phyloP scores from a whole-genome alignment of 2,113 vertebrate species.

The Scomber japonicus region DNA sequence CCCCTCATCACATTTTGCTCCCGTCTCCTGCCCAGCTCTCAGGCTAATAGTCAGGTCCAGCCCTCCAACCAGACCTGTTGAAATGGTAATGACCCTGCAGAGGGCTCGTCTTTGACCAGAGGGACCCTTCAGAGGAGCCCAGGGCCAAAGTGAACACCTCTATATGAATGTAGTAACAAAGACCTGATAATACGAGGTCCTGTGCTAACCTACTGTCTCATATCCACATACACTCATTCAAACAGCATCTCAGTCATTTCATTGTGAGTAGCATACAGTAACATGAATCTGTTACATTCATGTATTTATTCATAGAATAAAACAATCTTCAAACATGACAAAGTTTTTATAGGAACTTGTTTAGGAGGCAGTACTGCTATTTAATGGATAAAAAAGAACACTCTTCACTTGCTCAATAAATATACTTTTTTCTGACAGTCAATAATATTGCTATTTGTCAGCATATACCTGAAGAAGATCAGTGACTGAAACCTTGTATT shows the following conservation, averaged over 20 bases:
- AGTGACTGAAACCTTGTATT: too few species aligned
- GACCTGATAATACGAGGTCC: neutral
- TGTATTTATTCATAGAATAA: too few species aligned
- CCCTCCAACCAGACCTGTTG: conserved; percentile 38
- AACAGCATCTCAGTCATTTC: neutral
- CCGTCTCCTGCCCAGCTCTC: conserved; percentile 6
- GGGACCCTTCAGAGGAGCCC: conserved; percentile 11
- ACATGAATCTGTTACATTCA: neutral
- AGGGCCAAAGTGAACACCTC: conserved; percentile 21
- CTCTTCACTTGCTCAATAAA: too few species aligned
- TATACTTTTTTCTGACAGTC: too few species aligned
- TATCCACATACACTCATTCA: neutral
- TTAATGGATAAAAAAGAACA: too few species aligned
- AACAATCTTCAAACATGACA: too few species aligned
- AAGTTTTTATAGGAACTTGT: too few species aligned
- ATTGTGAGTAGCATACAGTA: neutral
- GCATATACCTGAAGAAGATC: too few species aligned
- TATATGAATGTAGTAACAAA: conserved; percentile 1
- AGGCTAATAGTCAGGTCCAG: conserved; percentile 22
- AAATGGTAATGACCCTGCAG: conserved; percentile 49
- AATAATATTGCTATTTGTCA: too few species aligned
- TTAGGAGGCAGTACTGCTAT: too few species aligned
- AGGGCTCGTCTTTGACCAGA: conserved; percentile 27
- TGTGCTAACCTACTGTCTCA: neutral
- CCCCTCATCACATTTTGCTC: neutral